Base-by-base conservation (phyloP, 2,888 invertebrate genomes). In the Nowickia ferox region DNA sequence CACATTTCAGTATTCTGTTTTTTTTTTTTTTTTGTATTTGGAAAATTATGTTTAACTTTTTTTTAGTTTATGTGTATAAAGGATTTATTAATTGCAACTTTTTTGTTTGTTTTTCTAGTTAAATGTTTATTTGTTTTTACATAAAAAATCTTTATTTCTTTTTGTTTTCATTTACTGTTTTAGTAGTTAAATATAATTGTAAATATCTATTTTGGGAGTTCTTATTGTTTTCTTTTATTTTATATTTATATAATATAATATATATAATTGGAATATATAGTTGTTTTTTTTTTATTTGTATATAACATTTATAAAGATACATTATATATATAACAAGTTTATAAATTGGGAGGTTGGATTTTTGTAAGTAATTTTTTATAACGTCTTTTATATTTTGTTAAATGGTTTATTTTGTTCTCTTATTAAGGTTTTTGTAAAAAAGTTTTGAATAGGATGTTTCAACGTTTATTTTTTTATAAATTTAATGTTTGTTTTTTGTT, bases 321-420 rank as follows among this genome's bases (percentile, higher is more conserved):
- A 86, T 82, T 79, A 84, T 84, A 87, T 84, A 87, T 87, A 87
- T 87, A 86, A 84, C 85, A 86, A 85, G 79, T 86, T 81, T 80
- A 86, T 86, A 86, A 86, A 86, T 83, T 86, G 86, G 86, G 86
- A 83, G 79, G 83, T 86, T 86, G 78, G 55, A 40, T 82, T 85
- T 72, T 65, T 19, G 40, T 66, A 22, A 74, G 13, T 42, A 44
- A 46, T 38, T 42, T 81, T 53, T 61, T 69, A 63, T 81, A 78
- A 84, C 63, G 48, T 42, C 78, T 77, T 69, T 57, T 66, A 42
- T 66, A 13, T 78, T 69, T 71, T 51, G 11, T 63, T 59, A 77
- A 77, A 59, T 68, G n/a, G 48, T 46, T 65, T 69, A 59, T 30
- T 55, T 77, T 48, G 17, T 48, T 59, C 72, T 61, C 15, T 79